Base-by-base conservation (phyloP, 2,113 vertebrate genomes). In the Lates calcarifer region DNA sequence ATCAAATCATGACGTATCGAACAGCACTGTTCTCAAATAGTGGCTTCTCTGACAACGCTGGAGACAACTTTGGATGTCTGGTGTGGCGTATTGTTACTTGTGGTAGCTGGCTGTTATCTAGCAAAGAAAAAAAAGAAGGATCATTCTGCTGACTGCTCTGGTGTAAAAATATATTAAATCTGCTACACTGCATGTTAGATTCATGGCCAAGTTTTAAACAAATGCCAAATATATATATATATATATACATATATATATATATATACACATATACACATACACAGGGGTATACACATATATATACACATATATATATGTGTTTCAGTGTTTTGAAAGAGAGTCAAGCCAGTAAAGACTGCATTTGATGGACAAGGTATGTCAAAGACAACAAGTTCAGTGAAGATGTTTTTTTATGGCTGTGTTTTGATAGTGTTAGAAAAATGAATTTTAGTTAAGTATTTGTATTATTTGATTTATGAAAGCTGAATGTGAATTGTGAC, bases 1-100 rank as follows among this genome's bases (percentile, higher is more conserved):
- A 90, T 92, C 88, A 92, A 87, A 91, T 90, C 51, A 41, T 72
- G 85, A 90, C 74, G 86, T 87, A 91, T 92, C 15, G 81, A 90
- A 82, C 72, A 70, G 82, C 67, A 6, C 66, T 57, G 68, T 72
- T 77, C 82, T 90, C 82, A 84, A 82, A 84, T 29, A 74, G 81
- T 67, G 81, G 84, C 89, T 90, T 60, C 64, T 86, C 77, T 87
- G 89, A 89, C 90, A 90, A 80, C n/a, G 20, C 68, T 64, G 80
- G 28, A 81, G 85, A 87, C 85, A 77, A 74, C 74, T 74, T 31
- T 84, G 69, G 80, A 70, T 81, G 79, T 72, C 56, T 29, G 72
- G 6, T 51, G 0, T 37, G 77, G 70, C 51, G 66, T 70, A 65
- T 82, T 80, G 77, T 86, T 88, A 78, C 79, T 35, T 28, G 51